Conservation (phyloP, 2,113 vertebrate genomes). For the Amblyopsis rosae region DNA sequence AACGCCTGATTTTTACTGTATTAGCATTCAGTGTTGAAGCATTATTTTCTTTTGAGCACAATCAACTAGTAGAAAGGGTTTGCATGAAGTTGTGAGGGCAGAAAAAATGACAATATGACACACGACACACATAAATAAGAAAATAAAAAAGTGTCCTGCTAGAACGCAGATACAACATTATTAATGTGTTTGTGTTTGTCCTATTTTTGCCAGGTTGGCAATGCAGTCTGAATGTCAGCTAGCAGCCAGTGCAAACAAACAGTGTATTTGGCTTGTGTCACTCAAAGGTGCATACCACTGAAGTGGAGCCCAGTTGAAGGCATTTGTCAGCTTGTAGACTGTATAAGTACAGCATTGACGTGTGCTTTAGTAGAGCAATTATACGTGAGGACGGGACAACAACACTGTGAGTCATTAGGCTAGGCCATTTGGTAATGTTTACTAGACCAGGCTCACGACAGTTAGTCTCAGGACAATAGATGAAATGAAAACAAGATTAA, state of each 20-base stretch:
- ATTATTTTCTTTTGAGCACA: neutral
- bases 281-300: conserved; percentile 62
- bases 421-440: conserved; percentile 15
- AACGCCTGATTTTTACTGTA: neutral
- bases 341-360: conserved; percentile 57
- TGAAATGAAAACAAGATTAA: neutral
- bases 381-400: conserved; percentile 27
- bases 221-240: conserved; percentile 45
- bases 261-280: conserved; percentile 66
- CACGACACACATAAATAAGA: conserved; percentile 2
- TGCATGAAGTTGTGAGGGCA: neutral
- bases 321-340: conserved; percentile 60
- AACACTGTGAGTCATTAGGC: conserved; percentile 44
- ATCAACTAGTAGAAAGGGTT: neutral
- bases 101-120: neutral
- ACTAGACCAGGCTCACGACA: conserved; percentile 14
- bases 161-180: conserved; percentile 60
- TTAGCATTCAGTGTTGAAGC: neutral
- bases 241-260: conserved; percentile 68
- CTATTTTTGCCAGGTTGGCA: conserved; percentile 72
- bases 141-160: conserved; percentile 3
- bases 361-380: conserved; percentile 56
- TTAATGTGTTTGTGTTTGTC: conserved; percentile 57
- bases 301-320: conserved; percentile 65
- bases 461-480: conserved; percentile 4